Percentiles rank a stretch among this genome's conserved stretches.
Evolutionary conservation across 2,888 invertebrate genomes (phyloP).

Genomic region (Pelosia muscerda): DNA sequence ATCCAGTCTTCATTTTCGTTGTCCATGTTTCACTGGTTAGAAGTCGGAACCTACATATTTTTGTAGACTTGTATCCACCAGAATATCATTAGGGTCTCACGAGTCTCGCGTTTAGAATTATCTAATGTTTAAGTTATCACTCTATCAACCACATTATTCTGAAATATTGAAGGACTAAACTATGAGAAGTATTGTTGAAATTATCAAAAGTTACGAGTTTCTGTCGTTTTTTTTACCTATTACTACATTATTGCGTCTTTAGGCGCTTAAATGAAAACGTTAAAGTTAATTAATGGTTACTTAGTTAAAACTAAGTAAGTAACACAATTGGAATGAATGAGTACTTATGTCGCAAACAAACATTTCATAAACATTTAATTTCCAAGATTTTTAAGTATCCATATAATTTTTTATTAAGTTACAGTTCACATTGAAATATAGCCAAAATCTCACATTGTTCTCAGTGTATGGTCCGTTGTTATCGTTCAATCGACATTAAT

Average conservation of each 20-base stretch:
- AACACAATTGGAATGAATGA: background rate
- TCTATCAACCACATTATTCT: too few relatives aligned
- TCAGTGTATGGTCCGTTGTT: slow-evolving; percentile 43
- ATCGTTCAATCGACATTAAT: slow-evolving; percentile 58
- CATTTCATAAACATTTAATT: background rate
- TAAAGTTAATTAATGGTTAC: background rate
- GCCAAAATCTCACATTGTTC: slow-evolving; percentile 39
- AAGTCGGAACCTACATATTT: too few relatives aligned
- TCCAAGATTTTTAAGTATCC: slow-evolving; percentile 5
- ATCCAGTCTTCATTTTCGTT: too few relatives aligned
- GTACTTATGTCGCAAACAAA: slow-evolving; percentile 1
- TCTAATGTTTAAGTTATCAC: too few relatives aligned
- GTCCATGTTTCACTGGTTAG: too few relatives aligned
- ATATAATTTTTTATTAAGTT: slow-evolving; percentile 12
- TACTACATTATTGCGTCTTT: background rate
- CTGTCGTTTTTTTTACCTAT: background rate
- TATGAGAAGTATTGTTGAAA: background rate
- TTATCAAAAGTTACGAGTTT: background rate
- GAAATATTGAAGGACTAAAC: background rate
- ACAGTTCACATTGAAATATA: slow-evolving; percentile 29
- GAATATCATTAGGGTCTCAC: too few relatives aligned
- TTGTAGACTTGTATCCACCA: too few relatives aligned
- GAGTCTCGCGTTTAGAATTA: too few relatives aligned
- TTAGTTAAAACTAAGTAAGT: background rate
- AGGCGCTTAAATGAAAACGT: background rate